Conservation (phyloP, 2,888 invertebrate genomes). For the Neoascia interrupta region DNA sequence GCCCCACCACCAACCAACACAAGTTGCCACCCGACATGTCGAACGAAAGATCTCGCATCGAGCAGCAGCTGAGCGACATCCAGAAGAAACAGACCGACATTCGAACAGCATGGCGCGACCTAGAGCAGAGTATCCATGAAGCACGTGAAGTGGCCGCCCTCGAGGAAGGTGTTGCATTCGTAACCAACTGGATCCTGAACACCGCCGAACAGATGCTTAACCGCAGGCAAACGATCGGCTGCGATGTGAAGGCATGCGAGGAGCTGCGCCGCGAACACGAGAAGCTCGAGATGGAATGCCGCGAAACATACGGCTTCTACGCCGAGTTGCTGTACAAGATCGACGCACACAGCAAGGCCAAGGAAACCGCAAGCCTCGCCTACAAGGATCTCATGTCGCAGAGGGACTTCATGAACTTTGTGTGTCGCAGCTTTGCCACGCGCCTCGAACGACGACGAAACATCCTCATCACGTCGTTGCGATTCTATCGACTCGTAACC, state of each 20-base stretch:
- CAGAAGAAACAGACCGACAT: constrained; percentile 83
- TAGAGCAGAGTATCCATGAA: constrained; percentile 82
- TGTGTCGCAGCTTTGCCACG: constrained; percentile 88
- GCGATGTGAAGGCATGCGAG: constrained; percentile 86
- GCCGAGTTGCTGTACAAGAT: constrained; percentile 88
- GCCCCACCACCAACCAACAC: constrained; percentile 58
- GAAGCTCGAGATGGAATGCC: constrained; percentile 87
- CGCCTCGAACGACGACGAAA: constrained; percentile 87
- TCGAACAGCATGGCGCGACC: constrained; percentile 82
- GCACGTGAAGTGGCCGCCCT: constrained; percentile 83
- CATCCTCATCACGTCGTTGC: constrained; percentile 86
- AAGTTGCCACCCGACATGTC: constrained; percentile 83
- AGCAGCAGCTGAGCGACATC: constrained; percentile 81
- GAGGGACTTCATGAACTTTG: constrained; percentile 90
- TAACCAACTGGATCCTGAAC: constrained; percentile 89
- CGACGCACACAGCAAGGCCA: constrained; percentile 78
- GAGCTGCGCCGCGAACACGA: constrained; percentile 87
- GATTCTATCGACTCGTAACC: constrained; percentile 87
- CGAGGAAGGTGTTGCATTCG: constrained; percentile 85
- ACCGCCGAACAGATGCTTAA: constrained; percentile 88
- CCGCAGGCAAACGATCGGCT: constrained; percentile 86
- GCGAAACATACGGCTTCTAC: constrained; percentile 89
- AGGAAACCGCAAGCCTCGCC: constrained; percentile 71
- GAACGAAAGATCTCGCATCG: constrained; percentile 83
- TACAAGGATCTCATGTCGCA: constrained; percentile 86